Base-by-base conservation (phyloP, 2,888 invertebrate genomes). In the Lasioglossum calceatum region DNA sequence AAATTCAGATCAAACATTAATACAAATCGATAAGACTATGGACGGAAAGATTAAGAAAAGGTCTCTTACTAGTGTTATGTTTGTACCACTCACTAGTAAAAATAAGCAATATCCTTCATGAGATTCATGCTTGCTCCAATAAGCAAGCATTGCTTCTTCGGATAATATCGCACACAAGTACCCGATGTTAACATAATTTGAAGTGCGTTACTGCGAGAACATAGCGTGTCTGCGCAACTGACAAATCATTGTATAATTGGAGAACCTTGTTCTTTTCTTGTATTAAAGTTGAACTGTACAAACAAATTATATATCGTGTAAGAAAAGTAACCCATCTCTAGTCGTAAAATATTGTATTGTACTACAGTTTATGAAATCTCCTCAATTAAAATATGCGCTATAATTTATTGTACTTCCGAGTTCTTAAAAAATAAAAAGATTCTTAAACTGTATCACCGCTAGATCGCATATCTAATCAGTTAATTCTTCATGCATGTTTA, bases 41-140 rank as follows among this genome's bases (percentile, higher is more conserved):
- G 97, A 98, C 94, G 99, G 99, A 12, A 96, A 97, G 54, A 96
- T 99, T 7, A 96, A 96, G 39, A 96, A 97, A 86, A 97, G 97
- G 91, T 97, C 97, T 70, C 96, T 99, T 16, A 99, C 99, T 98
- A 98, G 98, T 70, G 99, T 99, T 19, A 98, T 99, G 91, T 99
- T 99, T 95, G 99, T 99, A 58, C 99, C 99, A 0, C 96, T 99
- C 73, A 99, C 99, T 0, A 99, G 99, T 95, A 97, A 97, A 94
- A 96, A 97, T 36, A 96, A 96, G 84, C 98, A 98, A 93, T 97
- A 97, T 96, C 96, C 97, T 75, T 94, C 94, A 90, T 94, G 94
- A 92, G 94, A 95, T 93, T 94, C 93, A 94, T 95, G 94, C 23
- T 42, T 72, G 90, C 91, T 93, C 82, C 92, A 91, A 80, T 94